Evolutionary conservation across 2,888 invertebrate species (phyloP), one percentile per base, ranked within the genome.

Genomic region (Zaprionus bogoriensis): DNA sequence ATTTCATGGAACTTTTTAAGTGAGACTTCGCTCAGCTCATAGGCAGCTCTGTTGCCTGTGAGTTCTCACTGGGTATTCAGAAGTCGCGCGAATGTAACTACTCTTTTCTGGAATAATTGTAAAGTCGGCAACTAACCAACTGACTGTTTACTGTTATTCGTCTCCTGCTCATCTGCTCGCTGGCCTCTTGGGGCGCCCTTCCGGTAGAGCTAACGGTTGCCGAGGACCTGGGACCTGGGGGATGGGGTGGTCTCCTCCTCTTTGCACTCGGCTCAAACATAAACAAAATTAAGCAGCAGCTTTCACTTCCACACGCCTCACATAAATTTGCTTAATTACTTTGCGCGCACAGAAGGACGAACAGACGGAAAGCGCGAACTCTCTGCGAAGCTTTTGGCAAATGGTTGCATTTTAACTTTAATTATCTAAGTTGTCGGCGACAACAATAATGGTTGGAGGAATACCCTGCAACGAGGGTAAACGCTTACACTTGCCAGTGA

Each of bases 291-390:
- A 70, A 74, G 63, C 50, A 74, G 61, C 70, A 73, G 74, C 72
- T 60, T 70, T 69, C 60, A 68, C 51, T 48, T 61, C 51, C 51
- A 51, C 57, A 52, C 60, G 58, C 50, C 52, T 32, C 74, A 70
- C 71, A 73, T 74, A 73, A 74, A 74, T 74, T 74, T 71, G 53
- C 54, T 75, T 75, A 75, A 74, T 72, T 72, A 74, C 71, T 74
- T 72, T 63, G 57, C 57, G 52, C 72, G 28, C 55, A 36, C 12
- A 3, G 12, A 12, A 30, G n/a, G 12, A 12, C 12, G 30, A 4
- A 30, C 4, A n/a, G 60, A 59, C 39, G 63, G 58, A 63, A 63
- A 68, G 17, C 7, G 3, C 32, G 32, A 17, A 36, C 32, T 36
- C 17, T 14, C 72, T 59, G 73, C 58, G 42, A 66, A 67, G 55